Base-by-base conservation (phyloP, 2,797 vertebrate genomes). In the Hemitrygon akajei region DNA sequence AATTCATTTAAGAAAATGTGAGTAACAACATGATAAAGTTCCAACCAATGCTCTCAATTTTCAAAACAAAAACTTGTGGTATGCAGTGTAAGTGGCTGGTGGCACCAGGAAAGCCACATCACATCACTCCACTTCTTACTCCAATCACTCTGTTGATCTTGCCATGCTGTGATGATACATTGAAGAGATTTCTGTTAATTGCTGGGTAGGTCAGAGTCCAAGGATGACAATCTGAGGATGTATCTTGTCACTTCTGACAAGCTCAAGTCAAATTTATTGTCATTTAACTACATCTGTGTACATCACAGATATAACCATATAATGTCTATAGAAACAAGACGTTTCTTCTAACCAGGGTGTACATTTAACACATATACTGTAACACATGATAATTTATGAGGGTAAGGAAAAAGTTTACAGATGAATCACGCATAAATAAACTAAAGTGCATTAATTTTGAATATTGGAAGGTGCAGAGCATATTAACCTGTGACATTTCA, bases 141-240 rank as follows among this genome's bases (percentile, higher is more conserved):
- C 96, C 97, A 96, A 96, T 97, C 96, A 96, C 95, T 94, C 94
- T 97, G 97, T 97, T 97, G 97, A 95, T 94, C 96, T 96, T 96
- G 96, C 97, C 97, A 97, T 96, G 96, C 96, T 96, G 95, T 96
- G 27, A 47, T 96, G 96, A 97, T 97, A 97, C 97, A 97, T 97
- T 97, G 97, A 97, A 97, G 95, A 96, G 95, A 97, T 96, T 96
- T 97, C 97, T 97, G 96, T 97, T 98, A 98, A 98, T 98, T 98
- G 96, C 96, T 96, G 95, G 96, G 96, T 96, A 95, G 96, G 95
- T 96, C 96, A 96, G 96, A 96, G 96, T 96, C 97, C 97, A 96
- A 96, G 94, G 95, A 94, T 47, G 95, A 95, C 92, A 79, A 95
- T 96, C 95, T 95, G 96, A 96, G 95, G 96, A 97, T 97, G 95